Evolutionary conservation across 1,140 invertebrate genomes (phyloP).

Genomic region (Cephus cinctus): DNA sequence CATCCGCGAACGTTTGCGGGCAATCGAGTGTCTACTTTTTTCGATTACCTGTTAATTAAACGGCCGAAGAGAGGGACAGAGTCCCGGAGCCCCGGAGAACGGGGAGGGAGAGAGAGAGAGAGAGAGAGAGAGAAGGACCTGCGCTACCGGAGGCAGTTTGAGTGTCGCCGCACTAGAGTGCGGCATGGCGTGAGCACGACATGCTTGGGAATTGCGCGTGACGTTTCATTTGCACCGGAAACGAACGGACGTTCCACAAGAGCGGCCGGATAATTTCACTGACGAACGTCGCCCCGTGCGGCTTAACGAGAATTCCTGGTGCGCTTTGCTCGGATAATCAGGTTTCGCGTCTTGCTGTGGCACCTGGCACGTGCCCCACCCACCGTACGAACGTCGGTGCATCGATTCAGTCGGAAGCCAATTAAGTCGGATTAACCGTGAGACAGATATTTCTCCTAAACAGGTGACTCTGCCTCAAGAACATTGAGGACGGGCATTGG

Average conservation of each 20-base stretch:
- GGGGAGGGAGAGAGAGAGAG: not conserved
- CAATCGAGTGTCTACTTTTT: constrained; percentile 17
- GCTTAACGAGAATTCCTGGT: constrained; percentile 30
- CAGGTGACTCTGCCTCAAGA: too few species aligned
- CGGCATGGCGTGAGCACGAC: constrained; percentile 16
- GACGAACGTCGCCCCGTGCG: constrained; percentile 24
- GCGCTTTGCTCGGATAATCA: constrained; percentile 32
- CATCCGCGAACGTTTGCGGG: not conserved
- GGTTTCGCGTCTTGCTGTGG: constrained; percentile 26
- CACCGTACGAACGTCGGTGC: too few species aligned
- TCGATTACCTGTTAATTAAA: constrained; percentile 20
- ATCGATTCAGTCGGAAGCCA: too few species aligned
- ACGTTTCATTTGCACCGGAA: constrained; percentile 23
- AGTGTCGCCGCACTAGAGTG: too few species aligned
- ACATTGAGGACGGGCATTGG: too few species aligned
- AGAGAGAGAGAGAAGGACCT: constrained; percentile 12
- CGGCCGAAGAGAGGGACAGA: constrained; percentile 3
- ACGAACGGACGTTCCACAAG: constrained; percentile 11
- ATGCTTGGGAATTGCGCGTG: constrained; percentile 22
- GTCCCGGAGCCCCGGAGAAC: too few species aligned
- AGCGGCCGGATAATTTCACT: constrained; percentile 25
- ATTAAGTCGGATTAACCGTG: too few species aligned
- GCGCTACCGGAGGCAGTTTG: constrained; percentile 12
- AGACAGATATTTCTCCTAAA: too few species aligned
- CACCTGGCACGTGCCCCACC: not conserved